Evolutionary conservation across 2,113 vertebrate species (phyloP), one percentile per base, ranked within the genome.

Genomic region (Anseranas semipalmata): DNA sequence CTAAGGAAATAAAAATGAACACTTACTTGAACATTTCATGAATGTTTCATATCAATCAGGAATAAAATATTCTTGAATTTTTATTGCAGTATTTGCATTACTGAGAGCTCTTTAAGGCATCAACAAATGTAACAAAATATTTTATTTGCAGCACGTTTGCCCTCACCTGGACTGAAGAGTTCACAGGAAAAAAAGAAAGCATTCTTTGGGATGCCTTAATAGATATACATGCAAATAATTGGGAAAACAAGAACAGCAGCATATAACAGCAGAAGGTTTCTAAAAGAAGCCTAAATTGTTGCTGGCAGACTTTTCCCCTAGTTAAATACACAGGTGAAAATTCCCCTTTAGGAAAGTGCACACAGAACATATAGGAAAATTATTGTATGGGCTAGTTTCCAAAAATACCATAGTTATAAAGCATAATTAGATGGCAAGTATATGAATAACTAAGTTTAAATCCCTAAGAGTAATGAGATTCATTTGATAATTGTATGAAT

Each of bases 1-100:
- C 30, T 94, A 93, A 65, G 87, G 70, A 95, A 81, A 94, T 85
- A 91, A 85, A 95, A 95, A 95, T 28, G 8, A 93, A 62, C 21
- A 15, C 43, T 79, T 76, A 94, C 73, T n/a, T 87, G 71, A 90
- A 78, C 16, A 20, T 65, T 89, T 94, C 15, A 81, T 62, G 27
- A 94, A 92, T 82, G 52, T 94, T 95, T 85, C 43, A 66, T 73
- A 95, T 79, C 81, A 87, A 72, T 85, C 56, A 85, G 50, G 37
- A 95, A 81, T 58, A 89, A 95, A 93, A 90, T 37, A 39, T 53
- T 66, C 52, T 84, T 94, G 41, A 87, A 79, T 89, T 87, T 92
- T 89, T 75, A 93, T 76, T 95, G 27, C 37, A 71, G 10, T 59
- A 77, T 82, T 93, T 95, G 25, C 28, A 82, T 82, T 66, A 79